Percentiles rank a stretch among this genome's conserved stretches.
These are phyloP conservation scores for Pollenia amentaria DNA, from an alignment of 2,888 invertebrate genomes.

Conservation along the genomic window DNA sequence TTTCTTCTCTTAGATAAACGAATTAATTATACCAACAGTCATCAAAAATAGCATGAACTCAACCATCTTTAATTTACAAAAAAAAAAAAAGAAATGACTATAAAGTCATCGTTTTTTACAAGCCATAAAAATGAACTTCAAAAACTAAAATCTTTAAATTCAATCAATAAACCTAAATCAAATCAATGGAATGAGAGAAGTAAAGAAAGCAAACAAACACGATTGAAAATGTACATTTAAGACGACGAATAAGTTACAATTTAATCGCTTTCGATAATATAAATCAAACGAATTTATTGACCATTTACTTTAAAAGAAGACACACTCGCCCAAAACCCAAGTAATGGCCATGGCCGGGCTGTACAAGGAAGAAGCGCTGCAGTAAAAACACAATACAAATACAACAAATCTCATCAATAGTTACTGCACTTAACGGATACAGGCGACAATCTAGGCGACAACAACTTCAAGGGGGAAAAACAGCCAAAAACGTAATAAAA, in stretches of 20 bases:
- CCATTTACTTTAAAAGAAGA: slow-evolving; percentile 64
- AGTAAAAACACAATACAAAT: slow-evolving; percentile 50
- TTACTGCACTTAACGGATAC: slow-evolving; percentile 59
- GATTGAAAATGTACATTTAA: slow-evolving; percentile 53
- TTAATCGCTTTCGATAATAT: slow-evolving; percentile 74
- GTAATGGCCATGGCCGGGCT: slow-evolving; percentile 16
- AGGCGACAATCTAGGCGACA: slow-evolving; percentile 71
- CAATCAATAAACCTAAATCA: slow-evolving; percentile 66
- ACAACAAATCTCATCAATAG: slow-evolving; percentile 48
- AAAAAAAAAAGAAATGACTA: too few species aligned
- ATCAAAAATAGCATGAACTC: slow-evolving; percentile 32
- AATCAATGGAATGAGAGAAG: slow-evolving; percentile 51
- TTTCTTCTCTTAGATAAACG: slow-evolving; percentile 19
- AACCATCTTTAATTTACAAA: slow-evolving; percentile 20
- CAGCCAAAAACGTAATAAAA: slow-evolving; percentile 14
- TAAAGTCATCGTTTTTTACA: slow-evolving; percentile 43
- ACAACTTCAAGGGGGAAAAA: slow-evolving; percentile 36
- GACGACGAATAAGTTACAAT: slow-evolving; percentile 72
- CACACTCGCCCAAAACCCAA: slow-evolving; percentile 23
- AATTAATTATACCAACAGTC: slow-evolving; percentile 42
- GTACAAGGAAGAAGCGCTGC: slow-evolving; percentile 46
- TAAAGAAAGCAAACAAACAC: slow-evolving; percentile 48
- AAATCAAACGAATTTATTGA: slow-evolving; percentile 76
- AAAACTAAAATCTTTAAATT: slow-evolving; percentile 56
- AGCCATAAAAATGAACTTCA: slow-evolving; percentile 46